phyloP scores from a whole-genome alignment of 2,797 vertebrate species.

The Poecilia velifera region DNA sequence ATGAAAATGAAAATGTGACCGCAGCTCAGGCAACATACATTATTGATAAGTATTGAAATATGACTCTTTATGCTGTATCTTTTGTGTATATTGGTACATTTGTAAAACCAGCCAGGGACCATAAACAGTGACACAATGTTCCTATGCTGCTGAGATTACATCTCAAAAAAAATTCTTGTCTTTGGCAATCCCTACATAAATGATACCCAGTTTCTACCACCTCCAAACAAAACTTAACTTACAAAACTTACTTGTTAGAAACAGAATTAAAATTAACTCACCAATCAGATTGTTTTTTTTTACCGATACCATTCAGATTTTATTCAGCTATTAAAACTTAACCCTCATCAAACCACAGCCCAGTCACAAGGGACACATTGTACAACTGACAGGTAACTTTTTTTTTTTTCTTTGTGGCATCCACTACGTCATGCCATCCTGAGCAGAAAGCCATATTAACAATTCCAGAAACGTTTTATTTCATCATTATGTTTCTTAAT shows the following conservation, averaged over 20 bases:
- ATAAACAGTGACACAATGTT: background rate
- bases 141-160: background rate
- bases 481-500: background rate
- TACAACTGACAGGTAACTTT: background rate
- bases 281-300: background rate
- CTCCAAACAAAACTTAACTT: background rate
- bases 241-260: background rate
- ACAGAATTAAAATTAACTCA: background rate
- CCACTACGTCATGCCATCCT: background rate
- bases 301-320: background rate
- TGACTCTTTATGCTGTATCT: background rate
- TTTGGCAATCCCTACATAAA: background rate
- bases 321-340: background rate
- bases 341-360: background rate
- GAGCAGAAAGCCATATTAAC: background rate
- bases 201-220: background rate
- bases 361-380: background rate
- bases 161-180: background rate
- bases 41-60: background rate
- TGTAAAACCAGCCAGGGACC: background rate
- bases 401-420: background rate
- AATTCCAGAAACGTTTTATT: background rate
- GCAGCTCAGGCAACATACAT: background rate
- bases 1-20: background rate
- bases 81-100: background rate